A percentile compares a stretch with the other conserved stretches of the same genome.
phyloP scores from a whole-genome alignment of 1,140 invertebrate genomes.

The Monomorium pharaonis region DNA sequence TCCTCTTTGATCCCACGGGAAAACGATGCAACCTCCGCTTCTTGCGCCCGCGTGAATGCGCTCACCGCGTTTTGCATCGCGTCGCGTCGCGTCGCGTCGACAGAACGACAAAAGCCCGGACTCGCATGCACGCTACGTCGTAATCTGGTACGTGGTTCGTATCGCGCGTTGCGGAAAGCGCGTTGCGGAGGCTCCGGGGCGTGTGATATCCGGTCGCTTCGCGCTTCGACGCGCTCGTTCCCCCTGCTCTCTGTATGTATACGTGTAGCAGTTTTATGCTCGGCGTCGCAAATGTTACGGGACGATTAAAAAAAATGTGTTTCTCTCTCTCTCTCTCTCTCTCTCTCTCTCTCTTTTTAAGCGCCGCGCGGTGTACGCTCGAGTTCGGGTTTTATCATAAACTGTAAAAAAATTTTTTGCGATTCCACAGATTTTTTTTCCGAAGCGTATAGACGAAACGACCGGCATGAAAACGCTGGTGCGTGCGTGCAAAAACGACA shows the following conservation, averaged over 20 bases:
- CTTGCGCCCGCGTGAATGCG: slow-evolving; percentile 6
- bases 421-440: slow-evolving; percentile 29
- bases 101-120: slow-evolving; percentile 25
- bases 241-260: no score
- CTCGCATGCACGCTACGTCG: background rate
- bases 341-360: background rate
- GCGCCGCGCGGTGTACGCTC: background rate
- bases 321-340: background rate
- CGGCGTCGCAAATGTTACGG: slow-evolving; percentile 48
- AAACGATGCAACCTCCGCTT: slow-evolving; percentile 28
- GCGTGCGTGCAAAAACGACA: slow-evolving; percentile 32
- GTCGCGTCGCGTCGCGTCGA: slow-evolving; percentile 22
- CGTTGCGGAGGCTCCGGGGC: slow-evolving; percentile 27
- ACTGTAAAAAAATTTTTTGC: slow-evolving; percentile 49
- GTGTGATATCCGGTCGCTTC: slow-evolving; percentile 50
- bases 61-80: slow-evolving; percentile 14
- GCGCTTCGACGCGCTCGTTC: slow-evolving; percentile 48
- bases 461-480: slow-evolving; percentile 33
- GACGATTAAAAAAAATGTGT: slow-evolving; percentile 31
- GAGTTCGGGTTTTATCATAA: slow-evolving; percentile 36
- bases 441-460: slow-evolving; percentile 29
- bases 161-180: slow-evolving; percentile 31
- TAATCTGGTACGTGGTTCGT: slow-evolving; percentile 44
- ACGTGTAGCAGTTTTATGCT: slow-evolving; percentile 37
- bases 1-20: slow-evolving; percentile 37